Conservation (phyloP, 2,888 invertebrate species). For the Barypeithes pellucidus region DNA sequence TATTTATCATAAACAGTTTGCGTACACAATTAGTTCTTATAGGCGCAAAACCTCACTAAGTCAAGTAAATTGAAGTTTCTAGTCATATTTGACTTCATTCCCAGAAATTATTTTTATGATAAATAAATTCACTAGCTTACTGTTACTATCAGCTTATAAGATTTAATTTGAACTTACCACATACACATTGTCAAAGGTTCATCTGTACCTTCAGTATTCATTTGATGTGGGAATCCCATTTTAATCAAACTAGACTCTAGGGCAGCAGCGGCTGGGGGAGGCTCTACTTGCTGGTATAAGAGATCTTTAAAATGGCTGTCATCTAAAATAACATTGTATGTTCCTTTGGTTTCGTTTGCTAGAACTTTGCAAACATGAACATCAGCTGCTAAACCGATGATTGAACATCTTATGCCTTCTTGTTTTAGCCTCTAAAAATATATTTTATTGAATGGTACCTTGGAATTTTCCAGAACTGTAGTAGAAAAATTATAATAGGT, state of each 20-base stretch:
- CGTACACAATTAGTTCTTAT: too few relatives aligned
- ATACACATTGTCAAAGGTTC: slow-evolving; percentile 90
- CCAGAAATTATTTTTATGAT: too few relatives aligned
- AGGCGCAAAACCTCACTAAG: too few relatives aligned
- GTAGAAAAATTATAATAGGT: not conserved
- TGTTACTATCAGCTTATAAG: too few relatives aligned
- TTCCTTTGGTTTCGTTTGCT: slow-evolving; percentile 89
- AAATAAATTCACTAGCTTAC: too few relatives aligned
- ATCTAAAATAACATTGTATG: slow-evolving; percentile 90
- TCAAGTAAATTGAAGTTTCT: too few relatives aligned
- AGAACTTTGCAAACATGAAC: slow-evolving; percentile 91
- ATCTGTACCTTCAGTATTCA: slow-evolving; percentile 74
- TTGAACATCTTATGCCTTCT: slow-evolving; percentile 92
- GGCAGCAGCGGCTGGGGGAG: slow-evolving; percentile 81
- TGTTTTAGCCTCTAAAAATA: slow-evolving; percentile 78
- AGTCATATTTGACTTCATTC: too few relatives aligned
- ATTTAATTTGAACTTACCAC: slow-evolving; percentile 79
- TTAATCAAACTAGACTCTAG: slow-evolving; percentile 88
- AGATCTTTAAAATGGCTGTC: slow-evolving; percentile 83
- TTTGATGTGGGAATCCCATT: slow-evolving; percentile 96
- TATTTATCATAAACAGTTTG: too few relatives aligned
- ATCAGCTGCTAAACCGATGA: slow-evolving; percentile 96
- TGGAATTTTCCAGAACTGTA: too few relatives aligned
- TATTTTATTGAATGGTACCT: too few relatives aligned
- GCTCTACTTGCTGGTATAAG: slow-evolving; percentile 78